These are phyloP conservation scores for Montifringilla adamsi DNA, from an alignment of 2,113 vertebrate genomes.

Conservation along the genomic window DNA sequence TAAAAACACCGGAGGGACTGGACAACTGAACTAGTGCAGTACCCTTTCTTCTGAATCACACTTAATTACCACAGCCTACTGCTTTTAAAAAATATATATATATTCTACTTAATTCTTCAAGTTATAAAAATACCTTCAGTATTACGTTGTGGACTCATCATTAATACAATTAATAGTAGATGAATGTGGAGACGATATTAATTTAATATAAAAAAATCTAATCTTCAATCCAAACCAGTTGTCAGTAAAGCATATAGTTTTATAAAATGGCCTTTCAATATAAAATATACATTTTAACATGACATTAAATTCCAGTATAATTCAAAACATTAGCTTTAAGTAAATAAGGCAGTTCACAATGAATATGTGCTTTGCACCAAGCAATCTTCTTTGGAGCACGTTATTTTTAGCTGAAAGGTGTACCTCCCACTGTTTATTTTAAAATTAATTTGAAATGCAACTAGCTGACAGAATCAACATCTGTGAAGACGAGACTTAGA, in stretches of 20 bases:
- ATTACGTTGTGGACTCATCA: not conserved
- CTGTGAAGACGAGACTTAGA: constrained; percentile 74
- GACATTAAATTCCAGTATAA: not conserved
- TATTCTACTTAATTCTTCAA: not conserved
- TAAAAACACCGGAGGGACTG: not conserved
- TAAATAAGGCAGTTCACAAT: constrained; percentile 23
- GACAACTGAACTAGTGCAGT: not conserved
- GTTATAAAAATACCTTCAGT: not conserved
- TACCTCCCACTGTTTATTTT: constrained; percentile 72
- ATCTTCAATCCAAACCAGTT: not conserved
- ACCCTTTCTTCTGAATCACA: not conserved
- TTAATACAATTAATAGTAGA: not conserved
- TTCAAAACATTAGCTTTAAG: not conserved
- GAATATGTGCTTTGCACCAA: not conserved
- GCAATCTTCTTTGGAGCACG: constrained; percentile 34
- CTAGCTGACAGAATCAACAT: constrained; percentile 78
- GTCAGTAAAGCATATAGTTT: not conserved
- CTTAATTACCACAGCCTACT: not conserved
- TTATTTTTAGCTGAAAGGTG: constrained; percentile 78
- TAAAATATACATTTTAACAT: not conserved
- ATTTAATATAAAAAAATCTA: not conserved
- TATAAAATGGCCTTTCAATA: not conserved
- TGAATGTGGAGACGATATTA: not conserved
- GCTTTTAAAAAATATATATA: not conserved
- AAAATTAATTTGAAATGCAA: constrained; percentile 77